Evolutionary conservation across 2,888 invertebrate species (phyloP).

Genomic region (Mythimna lalbum): DNA sequence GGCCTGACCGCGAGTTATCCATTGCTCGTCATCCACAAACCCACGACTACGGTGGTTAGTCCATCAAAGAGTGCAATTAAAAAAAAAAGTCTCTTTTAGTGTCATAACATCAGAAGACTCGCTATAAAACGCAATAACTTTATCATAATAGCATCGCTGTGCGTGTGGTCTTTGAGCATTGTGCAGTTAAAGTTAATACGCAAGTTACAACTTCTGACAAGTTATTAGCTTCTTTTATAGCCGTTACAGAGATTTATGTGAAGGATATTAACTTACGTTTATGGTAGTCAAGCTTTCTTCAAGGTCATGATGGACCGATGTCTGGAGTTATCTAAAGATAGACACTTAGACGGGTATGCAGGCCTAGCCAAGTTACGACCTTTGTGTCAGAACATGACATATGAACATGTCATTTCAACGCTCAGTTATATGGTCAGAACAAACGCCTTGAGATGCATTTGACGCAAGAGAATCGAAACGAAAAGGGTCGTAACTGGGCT

Average conservation of each 20-base stretch:
- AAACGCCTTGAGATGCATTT: too few relatives aligned
- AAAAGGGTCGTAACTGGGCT: too few relatives aligned
- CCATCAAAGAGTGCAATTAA: too few relatives aligned
- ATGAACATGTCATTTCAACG: too few relatives aligned
- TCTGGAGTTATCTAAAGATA: neutral
- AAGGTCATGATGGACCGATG: conserved; percentile 2
- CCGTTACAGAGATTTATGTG: conserved; percentile 2
- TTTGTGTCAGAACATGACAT: too few relatives aligned
- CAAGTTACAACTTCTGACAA: conserved; percentile 5
- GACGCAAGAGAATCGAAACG: too few relatives aligned
- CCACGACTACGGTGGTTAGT: too few relatives aligned
- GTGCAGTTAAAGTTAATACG: conserved; percentile 11
- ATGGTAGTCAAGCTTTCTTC: neutral
- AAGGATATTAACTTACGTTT: conserved; percentile 2
- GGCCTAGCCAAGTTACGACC: too few relatives aligned
- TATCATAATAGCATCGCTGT: conserved; percentile 19
- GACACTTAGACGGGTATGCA: too few relatives aligned
- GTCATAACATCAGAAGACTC: neutral
- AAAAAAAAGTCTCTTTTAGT: neutral
- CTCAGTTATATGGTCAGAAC: too few relatives aligned
- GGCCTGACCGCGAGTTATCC: too few relatives aligned
- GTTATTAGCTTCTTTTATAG: conserved; percentile 22
- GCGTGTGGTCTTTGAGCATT: conserved; percentile 45
- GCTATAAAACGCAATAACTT: conserved; percentile 12
- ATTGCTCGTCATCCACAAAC: too few relatives aligned